These are phyloP conservation scores for Galerucella pusilla DNA, from an alignment of 2,888 invertebrate genomes.

Conservation along the genomic window DNA sequence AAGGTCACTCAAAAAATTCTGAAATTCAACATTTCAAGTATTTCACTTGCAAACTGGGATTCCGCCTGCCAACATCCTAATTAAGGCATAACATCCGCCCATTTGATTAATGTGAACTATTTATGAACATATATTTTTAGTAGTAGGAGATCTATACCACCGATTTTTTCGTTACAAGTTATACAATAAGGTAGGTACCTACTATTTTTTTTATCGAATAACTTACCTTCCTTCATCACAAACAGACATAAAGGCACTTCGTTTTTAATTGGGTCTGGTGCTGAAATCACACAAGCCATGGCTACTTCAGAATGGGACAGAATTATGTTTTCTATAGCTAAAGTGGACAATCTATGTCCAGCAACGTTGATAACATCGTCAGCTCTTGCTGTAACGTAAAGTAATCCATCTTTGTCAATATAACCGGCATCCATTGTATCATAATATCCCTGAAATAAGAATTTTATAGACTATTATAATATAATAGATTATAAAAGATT, in stretches of 20 bases:
- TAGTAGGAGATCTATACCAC: too few species aligned
- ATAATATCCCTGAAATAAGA: slow-evolving; percentile 78
- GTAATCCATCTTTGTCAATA: slow-evolving; percentile 82
- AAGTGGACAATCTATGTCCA: slow-evolving; percentile 90
- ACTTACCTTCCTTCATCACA: slow-evolving; percentile 75
- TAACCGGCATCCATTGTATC: slow-evolving; percentile 97
- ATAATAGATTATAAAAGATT: too few species aligned
- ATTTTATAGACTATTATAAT: slow-evolving; percentile 1
- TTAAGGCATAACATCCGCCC: too few species aligned
- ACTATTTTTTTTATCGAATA: too few species aligned
- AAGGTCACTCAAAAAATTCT: too few species aligned
- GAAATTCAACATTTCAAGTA: too few species aligned
- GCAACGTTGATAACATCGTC: slow-evolving; percentile 97
- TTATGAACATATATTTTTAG: too few species aligned
- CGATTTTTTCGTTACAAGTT: too few species aligned
- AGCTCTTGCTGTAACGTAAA: slow-evolving; percentile 90
- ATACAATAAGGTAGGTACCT: too few species aligned
- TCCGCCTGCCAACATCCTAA: too few species aligned
- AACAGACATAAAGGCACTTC: slow-evolving; percentile 91
- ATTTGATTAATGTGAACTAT: too few species aligned
- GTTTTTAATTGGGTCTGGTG: slow-evolving; percentile 90
- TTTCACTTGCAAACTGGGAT: too few species aligned
- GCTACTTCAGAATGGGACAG: slow-evolving; percentile 86
- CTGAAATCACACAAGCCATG: slow-evolving; percentile 91
- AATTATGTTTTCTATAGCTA: slow-evolving; percentile 90